Percentiles rank a stretch among this genome's conserved stretches.
phyloP scores from a whole-genome alignment of 2,888 invertebrate genomes.

The Epistrophe eligans region DNA sequence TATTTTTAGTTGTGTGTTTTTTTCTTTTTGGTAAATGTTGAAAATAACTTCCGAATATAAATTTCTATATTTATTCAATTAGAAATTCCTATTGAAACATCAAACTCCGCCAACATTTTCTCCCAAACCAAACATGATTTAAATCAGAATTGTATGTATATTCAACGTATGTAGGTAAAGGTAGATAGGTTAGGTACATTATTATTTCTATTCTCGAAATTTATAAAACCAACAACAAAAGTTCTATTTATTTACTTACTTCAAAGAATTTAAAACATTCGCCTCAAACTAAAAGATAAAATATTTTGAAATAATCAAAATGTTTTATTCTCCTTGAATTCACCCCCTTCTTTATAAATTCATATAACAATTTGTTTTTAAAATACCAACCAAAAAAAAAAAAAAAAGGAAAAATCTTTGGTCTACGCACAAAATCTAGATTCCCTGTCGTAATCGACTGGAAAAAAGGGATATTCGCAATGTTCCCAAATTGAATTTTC shows the following conservation, averaged over 20 bases:
- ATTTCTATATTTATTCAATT: slow-evolving; percentile 17
- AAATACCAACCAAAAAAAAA: not conserved
- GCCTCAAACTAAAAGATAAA: slow-evolving; percentile 22
- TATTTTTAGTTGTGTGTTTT: too few relatives aligned
- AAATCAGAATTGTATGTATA: not conserved
- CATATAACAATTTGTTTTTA: not conserved
- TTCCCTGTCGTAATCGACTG: slow-evolving; percentile 69
- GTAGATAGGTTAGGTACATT: too few relatives aligned
- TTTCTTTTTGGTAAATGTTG: not conserved
- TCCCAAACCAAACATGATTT: not conserved
- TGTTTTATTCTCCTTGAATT: slow-evolving; percentile 29
- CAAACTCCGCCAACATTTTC: not conserved
- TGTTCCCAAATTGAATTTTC: slow-evolving; percentile 73
- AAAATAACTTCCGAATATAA: not conserved
- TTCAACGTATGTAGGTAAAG: too few relatives aligned
- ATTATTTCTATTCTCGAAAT: too few relatives aligned
- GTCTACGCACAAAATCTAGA: slow-evolving; percentile 45
- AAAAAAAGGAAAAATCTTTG: slow-evolving; percentile 24
- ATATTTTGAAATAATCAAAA: slow-evolving; percentile 30
- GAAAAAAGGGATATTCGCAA: slow-evolving; percentile 69
- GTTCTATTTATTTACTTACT: not conserved
- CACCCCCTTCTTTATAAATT: not conserved
- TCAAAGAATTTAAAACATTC: slow-evolving; percentile 27
- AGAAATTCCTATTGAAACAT: slow-evolving; percentile 15
- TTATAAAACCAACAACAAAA: not conserved